These are phyloP conservation scores for Mastomys natalensis DNA, from an alignment of 2,113 vertebrate species.

Conservation along the genomic window DNA sequence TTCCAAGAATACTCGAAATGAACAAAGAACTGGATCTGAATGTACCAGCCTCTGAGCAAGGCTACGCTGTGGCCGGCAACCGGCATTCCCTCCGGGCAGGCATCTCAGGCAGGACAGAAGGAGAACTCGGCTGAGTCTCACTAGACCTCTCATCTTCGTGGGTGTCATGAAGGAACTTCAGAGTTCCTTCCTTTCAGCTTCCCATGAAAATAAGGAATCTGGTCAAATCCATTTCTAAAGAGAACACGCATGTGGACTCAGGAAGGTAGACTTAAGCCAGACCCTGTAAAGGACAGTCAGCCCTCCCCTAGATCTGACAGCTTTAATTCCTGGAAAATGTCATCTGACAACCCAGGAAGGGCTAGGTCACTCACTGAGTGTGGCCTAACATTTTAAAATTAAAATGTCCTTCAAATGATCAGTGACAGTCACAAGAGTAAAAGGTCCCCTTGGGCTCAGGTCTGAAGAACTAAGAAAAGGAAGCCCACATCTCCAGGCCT, in stretches of 20 bases:
- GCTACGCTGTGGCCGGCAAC: neutral
- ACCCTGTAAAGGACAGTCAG: neutral
- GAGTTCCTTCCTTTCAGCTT: neutral
- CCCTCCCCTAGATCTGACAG: neutral
- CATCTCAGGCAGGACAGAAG: neutral
- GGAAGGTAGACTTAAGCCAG: neutral
- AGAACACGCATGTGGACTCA: neutral
- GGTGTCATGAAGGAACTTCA: neutral
- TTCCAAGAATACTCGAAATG: neutral
- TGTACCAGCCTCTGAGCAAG: neutral
- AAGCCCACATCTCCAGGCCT: rapidly evolving
- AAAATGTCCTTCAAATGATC: neutral
- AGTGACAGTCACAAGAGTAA: rapidly evolving
- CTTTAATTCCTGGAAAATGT: neutral
- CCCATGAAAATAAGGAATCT: conserved; percentile 29
- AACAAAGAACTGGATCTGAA: neutral
- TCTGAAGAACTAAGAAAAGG: neutral
- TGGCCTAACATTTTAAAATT: neutral
- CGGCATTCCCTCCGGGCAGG: too few relatives aligned
- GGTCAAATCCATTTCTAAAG: neutral
- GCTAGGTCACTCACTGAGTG: neutral
- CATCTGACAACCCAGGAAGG: neutral
- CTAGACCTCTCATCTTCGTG: neutral
- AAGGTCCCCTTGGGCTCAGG: neutral
- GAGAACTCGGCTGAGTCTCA: neutral